Evolutionary conservation across 35 echinoderm and acorn worm species (phyloP), one percentile per base, ranked within the genome.

Genomic region (Apostichopus californicus): DNA sequence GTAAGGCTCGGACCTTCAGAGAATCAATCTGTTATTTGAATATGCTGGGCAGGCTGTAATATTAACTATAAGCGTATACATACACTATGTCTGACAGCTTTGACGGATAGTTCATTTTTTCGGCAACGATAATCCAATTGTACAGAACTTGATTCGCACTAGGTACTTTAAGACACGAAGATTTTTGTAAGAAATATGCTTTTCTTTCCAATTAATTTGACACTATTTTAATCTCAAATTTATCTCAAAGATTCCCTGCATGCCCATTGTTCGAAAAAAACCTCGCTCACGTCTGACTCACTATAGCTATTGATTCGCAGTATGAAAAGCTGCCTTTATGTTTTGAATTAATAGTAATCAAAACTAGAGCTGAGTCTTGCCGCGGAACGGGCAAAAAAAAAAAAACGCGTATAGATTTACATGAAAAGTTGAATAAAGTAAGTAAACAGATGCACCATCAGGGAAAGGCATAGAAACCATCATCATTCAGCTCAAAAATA

Each of bases 291-390:
- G 17, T 61, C 81, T 85, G 81, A 85, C 54, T 85, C 81, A 85
- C 55, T 18, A 82, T 82, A 56, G 57, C 55, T 85, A 59, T 59
- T 58, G 57, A 85, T 85, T 58, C 81, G 23, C 57, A 85, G 58
- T 59, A 85, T 85, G 21, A 75, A 58, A 58, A 59, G 57, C 56
- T 21, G 81, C 54, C 81, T 85, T 75, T 85, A 85, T 85, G 55
- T 58, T 85, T 22, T 85, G 81, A 85, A 85, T 85, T 85, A 58
- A 59, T 52, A 85, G 55, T 85, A 59, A 85, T 85, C 81, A 85
- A 85, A 85, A 58, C 55, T 21, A 21, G 81, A 85, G 81, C 81
- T 25, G 24, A 25, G 24, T 25, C 24, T 46, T 56, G 81, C 81
- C 57, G 15, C 55, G 81, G 78, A 53, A 23, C 14, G 78, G 21